Evolutionary conservation across 2,797 vertebrate species (phyloP).

Genomic region (Caiman crocodilus): DNA sequence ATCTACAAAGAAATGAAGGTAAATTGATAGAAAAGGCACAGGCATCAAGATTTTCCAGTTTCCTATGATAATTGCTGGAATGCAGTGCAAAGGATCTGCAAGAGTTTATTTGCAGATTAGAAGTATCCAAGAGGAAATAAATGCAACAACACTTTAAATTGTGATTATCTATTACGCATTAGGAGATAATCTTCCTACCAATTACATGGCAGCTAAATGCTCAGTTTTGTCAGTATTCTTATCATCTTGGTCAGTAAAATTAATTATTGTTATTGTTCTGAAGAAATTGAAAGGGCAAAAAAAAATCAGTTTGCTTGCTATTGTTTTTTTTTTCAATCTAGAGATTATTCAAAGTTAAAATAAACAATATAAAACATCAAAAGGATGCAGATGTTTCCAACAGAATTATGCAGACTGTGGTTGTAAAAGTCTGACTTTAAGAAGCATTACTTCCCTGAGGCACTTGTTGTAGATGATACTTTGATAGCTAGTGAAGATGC

Average conservation of each 20-base stretch:
- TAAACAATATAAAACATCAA: neutral
- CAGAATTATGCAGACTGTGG: neutral
- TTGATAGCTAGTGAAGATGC: neutral
- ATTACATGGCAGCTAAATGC: neutral
- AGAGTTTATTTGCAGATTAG: slow-evolving; percentile 1
- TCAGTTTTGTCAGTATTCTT: neutral
- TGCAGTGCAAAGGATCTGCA: neutral
- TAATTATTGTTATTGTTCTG: neutral
- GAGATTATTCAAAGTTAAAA: neutral
- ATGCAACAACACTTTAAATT: neutral
- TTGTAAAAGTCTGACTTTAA: neutral
- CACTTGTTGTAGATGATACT: neutral
- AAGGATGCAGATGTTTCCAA: neutral
- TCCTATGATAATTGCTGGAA: neutral
- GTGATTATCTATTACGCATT: neutral
- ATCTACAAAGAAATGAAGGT: neutral
- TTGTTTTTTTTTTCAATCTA: neutral
- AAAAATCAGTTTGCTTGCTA: neutral
- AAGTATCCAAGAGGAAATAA: neutral
- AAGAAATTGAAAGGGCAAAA: neutral
- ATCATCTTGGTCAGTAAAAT: neutral
- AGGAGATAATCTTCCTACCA: neutral
- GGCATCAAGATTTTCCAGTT: neutral
- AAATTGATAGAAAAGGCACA: neutral
- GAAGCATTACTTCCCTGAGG: neutral